Evolutionary conservation across 2,797 vertebrate species (phyloP), one percentile per base, ranked within the genome.

Genomic region (Gallinago solitaria): DNA sequence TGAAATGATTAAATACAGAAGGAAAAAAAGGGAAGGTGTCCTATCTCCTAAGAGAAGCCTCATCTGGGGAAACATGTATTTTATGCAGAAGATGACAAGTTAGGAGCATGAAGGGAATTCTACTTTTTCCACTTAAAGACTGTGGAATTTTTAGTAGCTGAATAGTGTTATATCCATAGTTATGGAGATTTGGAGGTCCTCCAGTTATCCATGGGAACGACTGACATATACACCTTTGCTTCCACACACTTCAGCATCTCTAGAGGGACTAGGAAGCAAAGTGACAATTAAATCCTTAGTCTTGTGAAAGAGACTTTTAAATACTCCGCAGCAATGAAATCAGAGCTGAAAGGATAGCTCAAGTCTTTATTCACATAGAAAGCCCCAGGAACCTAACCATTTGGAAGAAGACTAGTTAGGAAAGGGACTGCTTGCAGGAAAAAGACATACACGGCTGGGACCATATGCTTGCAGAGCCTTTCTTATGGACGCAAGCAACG

Each of bases 1-100:
- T 93, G 68, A 91, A 91, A 89, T 85, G 16, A 95, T 96, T 95
- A 95, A 80, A 84, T 50, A 68, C 64, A 91, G 82, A 92, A 81
- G 56, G 74, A 12, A 67, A 63, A 78, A 76, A 94, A 75, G 12
- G 25, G 21, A 96, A 92, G 45, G 63, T 81, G 50, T 85, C 83
- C 76, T 91, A 76, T 84, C 84, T 91, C 82, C 85, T 87, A 86
- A 77, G 50, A 93, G 61, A 93, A 95, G 87, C 56, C 21, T 93
- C 65, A 71, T 65, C 60, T 87, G 50, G 35, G 45, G 61, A 95
- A 95, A 76, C 12, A 79, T 70, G 71, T 69, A 75, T 71, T 94
- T 96, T 87, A 90, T 80, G 54, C 87, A 89, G 68, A 93, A 87
- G 69, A 80, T 2, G 56, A 65, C 30, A 93, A 90, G 50, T 91